Evolutionary conservation across 1,140 invertebrate genomes (phyloP).

Genomic region (Orchestia grillus): DNA sequence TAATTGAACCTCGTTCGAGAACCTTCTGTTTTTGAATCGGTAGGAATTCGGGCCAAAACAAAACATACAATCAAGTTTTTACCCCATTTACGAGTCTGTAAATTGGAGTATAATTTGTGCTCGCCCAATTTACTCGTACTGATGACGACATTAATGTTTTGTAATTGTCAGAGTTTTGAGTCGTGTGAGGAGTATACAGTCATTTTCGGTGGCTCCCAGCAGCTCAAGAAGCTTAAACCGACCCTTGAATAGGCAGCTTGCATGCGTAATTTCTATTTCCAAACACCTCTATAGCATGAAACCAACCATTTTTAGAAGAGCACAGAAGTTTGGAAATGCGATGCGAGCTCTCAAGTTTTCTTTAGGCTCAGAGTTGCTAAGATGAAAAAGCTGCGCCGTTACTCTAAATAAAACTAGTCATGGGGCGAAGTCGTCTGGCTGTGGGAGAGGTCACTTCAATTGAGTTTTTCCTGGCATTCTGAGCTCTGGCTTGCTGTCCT

Average conservation of each 20-base stretch:
- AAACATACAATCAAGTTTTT: background rate
- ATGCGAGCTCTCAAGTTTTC: background rate
- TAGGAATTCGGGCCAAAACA: background rate
- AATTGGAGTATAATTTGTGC: background rate
- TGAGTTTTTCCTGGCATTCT: background rate
- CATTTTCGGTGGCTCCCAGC: background rate
- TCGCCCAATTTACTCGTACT: background rate
- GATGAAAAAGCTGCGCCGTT: background rate
- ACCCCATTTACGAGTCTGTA: background rate
- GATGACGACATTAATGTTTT: background rate
- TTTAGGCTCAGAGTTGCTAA: background rate
- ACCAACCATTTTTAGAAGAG: background rate
- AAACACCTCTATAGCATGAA: background rate
- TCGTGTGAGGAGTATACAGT: no score
- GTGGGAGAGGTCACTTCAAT: background rate
- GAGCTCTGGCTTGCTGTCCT: background rate
- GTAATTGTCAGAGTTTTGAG: background rate
- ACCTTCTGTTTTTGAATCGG: background rate
- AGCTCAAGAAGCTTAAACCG: background rate
- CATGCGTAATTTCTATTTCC: background rate
- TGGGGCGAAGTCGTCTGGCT: background rate
- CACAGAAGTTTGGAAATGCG: background rate
- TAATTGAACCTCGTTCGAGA: background rate
- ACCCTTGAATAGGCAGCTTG: background rate
- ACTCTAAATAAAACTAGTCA: background rate